Evolutionary conservation across 2,113 vertebrate genomes (phyloP), one percentile per base, ranked within the genome.

Genomic region (Panthera leo): DNA sequence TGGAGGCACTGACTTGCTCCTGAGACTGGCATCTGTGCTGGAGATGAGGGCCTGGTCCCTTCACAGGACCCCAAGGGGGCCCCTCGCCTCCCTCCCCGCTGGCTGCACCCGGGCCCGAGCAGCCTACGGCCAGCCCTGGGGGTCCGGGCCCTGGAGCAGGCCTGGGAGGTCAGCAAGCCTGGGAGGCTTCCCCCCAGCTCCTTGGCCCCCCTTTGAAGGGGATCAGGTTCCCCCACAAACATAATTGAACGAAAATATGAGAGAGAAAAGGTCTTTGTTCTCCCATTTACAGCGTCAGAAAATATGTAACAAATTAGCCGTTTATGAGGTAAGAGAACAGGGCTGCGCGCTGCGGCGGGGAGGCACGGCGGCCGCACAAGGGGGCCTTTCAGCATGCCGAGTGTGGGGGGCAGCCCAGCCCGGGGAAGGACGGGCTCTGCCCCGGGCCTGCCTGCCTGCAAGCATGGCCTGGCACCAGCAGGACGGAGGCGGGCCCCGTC

Each of bases 291-390:
- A 98, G 98, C 95, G 94, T 98, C 97, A 98, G 97, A 98, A 98
- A 98, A 98, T 98, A 98, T 98, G 98, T 98, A 98, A 98, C 97
- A 98, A 98, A 98, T 98, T 98, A 98, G 97, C 98, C 97, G 76
- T 98, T 98, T 98, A 98, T 98, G 97, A 98, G 97, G 98, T 97
- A 98, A 98, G 98, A 97, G 97, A 95, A 91, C 83, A 13, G 92
- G 73, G 94, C 63, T 48, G 95, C 16, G 88, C 39, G n/a, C 79
- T n/a, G 90, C 7, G 79, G 96, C 45, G 0, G 58, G 63, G 55
- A 84, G 94, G 95, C 89, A 31, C 10, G 19, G 83, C 58, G 0
- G 9, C 88, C 0, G 65, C 96, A 98, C 97, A 97, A 97, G 95
- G 85, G 73, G 97, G 92, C 96, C 96, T 97, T 97, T 98, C 90